Conservation (phyloP, 1,140 invertebrate genomes). For the Procambarus clarkii region DNA sequence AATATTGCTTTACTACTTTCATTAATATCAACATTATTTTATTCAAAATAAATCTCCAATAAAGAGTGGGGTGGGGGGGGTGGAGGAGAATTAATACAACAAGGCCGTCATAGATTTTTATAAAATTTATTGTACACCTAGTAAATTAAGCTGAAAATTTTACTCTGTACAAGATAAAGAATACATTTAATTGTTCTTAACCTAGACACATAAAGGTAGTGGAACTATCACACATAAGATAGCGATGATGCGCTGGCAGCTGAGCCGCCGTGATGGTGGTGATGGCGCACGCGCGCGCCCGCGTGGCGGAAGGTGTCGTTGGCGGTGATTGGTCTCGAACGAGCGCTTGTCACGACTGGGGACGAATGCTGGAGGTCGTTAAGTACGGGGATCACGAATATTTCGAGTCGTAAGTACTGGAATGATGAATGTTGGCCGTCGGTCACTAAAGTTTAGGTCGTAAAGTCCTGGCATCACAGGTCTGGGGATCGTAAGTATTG, state of each 20-base stretch:
- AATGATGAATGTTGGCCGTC: too few species aligned
- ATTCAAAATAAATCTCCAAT: too few species aligned
- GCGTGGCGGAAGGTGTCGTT: neutral
- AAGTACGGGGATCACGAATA: too few species aligned
- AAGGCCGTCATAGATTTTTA: slow-evolving; percentile 42
- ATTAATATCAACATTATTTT: too few species aligned
- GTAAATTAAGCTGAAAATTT: slow-evolving; percentile 68
- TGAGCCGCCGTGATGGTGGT: neutral
- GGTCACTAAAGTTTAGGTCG: too few species aligned
- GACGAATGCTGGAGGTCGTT: too few species aligned
- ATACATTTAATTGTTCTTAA: slow-evolving; percentile 51
- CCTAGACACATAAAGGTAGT: slow-evolving; percentile 39
- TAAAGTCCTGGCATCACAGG: too few species aligned
- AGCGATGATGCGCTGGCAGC: neutral
- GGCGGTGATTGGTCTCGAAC: neutral
- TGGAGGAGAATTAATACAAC: neutral
- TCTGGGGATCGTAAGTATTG: too few species aligned
- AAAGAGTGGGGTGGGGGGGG: too few species aligned
- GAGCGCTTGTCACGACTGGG: neutral
- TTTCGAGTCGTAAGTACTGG: too few species aligned
- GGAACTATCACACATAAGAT: slow-evolving; percentile 44
- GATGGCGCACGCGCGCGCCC: neutral
- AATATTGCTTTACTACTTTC: too few species aligned
- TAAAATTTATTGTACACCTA: slow-evolving; percentile 71
- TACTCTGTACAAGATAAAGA: slow-evolving; percentile 65